These are phyloP conservation scores for Microplitis manilae DNA, from an alignment of 2,888 invertebrate species.

Conservation along the genomic window DNA sequence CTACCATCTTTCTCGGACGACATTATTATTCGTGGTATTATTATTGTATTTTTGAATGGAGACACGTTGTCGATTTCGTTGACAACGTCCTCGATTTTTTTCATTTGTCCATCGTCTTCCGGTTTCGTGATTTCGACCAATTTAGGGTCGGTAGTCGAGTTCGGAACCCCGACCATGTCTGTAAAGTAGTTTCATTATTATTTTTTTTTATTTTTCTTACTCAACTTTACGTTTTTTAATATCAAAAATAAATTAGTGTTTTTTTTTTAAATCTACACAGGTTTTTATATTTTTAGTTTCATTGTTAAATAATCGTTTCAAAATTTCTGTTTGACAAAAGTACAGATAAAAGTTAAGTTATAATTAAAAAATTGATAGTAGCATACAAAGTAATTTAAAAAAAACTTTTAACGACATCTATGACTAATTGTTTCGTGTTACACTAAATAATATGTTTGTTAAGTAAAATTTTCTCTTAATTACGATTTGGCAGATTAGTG, in stretches of 20 bases:
- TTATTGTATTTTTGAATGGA: slow-evolving; percentile 39
- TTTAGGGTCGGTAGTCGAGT: slow-evolving; percentile 61
- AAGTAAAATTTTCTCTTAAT: no score
- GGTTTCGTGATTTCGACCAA: slow-evolving; percentile 47
- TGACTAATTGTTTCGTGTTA: no score
- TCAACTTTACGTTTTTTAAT: neutral
- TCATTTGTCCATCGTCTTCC: slow-evolving; percentile 32
- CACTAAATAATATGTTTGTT: no score
- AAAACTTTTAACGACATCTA: no score
- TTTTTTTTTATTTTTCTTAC: neutral
- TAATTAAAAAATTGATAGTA: no score
- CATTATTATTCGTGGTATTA: slow-evolving; percentile 40
- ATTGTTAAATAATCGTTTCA: no score
- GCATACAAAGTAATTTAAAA: no score
- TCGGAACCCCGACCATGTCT: slow-evolving; percentile 68
- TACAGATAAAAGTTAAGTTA: no score
- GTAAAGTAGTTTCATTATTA: slow-evolving; percentile 30
- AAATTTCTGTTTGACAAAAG: no score
- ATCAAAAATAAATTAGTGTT: neutral
- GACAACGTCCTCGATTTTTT: slow-evolving; percentile 46
- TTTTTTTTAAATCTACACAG: neutral
- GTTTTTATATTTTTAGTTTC: no score
- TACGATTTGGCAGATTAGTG: no score
- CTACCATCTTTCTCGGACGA: slow-evolving; percentile 42
- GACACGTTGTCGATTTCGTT: slow-evolving; percentile 37